Conservation (phyloP, 2,113 vertebrate species). For the Corydoras sp. region DNA sequence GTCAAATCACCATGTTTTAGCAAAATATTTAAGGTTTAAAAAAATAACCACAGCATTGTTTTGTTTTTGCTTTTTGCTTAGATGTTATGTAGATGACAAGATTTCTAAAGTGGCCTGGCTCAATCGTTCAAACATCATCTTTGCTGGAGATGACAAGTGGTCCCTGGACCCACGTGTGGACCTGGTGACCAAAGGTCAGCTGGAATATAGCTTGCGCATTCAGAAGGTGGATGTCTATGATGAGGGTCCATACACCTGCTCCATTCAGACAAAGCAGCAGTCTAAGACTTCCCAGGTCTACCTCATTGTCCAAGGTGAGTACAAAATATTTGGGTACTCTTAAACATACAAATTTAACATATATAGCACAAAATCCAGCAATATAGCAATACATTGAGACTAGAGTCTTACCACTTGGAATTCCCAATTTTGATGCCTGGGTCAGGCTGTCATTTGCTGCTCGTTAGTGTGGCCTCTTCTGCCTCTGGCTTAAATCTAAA, state of each 20-base stretch:
- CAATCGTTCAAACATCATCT: slow-evolving; percentile 98
- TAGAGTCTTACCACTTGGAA: no score
- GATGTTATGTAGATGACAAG: slow-evolving; percentile 97
- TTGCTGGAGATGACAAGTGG: slow-evolving; percentile 96
- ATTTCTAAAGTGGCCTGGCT: slow-evolving; percentile 98
- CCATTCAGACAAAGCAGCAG: slow-evolving; percentile 93
- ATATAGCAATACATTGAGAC: no score
- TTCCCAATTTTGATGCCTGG: no score
- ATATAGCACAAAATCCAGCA: no score
- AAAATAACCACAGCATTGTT: background rate
- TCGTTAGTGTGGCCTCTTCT: no score
- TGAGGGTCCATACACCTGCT: slow-evolving; percentile 94
- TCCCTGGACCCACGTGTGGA: slow-evolving; percentile 95
- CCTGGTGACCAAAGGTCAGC: slow-evolving; percentile 88
- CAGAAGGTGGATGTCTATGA: slow-evolving; percentile 97
- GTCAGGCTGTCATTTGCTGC: no score
- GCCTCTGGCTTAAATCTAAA: no score
- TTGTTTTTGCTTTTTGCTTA: slow-evolving; percentile 47
- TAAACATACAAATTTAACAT: no score
- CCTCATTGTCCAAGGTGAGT: slow-evolving; percentile 96
- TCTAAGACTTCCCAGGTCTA: slow-evolving; percentile 94
- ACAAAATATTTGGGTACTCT: no score
- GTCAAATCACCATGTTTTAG: no score
- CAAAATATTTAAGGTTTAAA: no score
- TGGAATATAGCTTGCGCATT: slow-evolving; percentile 97